These are phyloP conservation scores for Mystacornis crossleyi DNA, from an alignment of 2,113 vertebrate genomes.

Conservation along the genomic window DNA sequence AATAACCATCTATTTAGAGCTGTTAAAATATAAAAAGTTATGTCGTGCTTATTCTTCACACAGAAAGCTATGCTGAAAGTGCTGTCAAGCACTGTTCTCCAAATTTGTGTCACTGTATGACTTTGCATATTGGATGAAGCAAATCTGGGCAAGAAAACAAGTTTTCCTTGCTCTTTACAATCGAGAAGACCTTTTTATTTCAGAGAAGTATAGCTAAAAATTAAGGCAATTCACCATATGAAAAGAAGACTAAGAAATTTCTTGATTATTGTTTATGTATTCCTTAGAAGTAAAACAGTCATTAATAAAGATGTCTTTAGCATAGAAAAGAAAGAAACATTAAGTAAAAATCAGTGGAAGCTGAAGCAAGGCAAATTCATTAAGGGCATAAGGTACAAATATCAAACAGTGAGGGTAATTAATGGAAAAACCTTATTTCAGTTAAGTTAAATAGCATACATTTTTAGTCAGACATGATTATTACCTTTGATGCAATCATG, in stretches of 20 bases:
- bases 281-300: not conserved
- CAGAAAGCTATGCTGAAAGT: not conserved
- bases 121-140: not conserved
- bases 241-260: not conserved
- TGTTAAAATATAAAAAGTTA: not conserved
- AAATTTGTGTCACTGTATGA: not conserved
- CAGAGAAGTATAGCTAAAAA: not conserved
- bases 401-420: not conserved
- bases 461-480: not conserved
- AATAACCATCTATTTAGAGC: not conserved
- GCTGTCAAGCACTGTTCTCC: not conserved
- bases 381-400: not conserved
- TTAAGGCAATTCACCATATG: not conserved
- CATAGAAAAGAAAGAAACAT: not conserved
- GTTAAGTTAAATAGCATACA: not conserved
- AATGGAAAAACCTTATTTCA: not conserved
- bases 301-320: not conserved
- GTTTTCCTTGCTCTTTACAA: not conserved
- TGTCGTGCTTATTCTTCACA: not conserved
- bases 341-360: not conserved
- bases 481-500: not conserved
- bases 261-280: not conserved
- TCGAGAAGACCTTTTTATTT: not conserved
- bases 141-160: not conserved
- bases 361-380: not conserved